Conservation (phyloP, 2,888 invertebrate genomes). For the Apodemia mormo region DNA sequence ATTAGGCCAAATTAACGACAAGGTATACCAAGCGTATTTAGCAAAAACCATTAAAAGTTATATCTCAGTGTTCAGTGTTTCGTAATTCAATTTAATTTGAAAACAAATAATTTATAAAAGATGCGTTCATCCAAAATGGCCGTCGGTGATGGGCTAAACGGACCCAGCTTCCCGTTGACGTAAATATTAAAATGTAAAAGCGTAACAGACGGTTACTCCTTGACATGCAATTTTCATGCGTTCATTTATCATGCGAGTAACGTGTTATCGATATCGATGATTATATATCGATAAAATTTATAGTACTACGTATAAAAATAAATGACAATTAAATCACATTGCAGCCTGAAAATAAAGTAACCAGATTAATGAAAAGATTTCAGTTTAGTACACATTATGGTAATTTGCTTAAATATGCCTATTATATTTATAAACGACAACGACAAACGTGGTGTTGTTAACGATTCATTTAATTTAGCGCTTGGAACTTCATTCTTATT, state of each 20-base stretch:
- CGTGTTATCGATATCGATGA: constrained; percentile 48
- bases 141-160: constrained; percentile 61
- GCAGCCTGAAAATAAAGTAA: too few relatives aligned
- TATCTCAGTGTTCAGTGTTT: constrained; percentile 3
- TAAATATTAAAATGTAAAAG: constrained; percentile 72
- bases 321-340: too few relatives aligned
- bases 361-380: too few relatives aligned
- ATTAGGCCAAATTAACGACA: too few relatives aligned
- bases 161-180: constrained; percentile 57
- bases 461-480: too few relatives aligned
- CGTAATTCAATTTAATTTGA: constrained; percentile 26
- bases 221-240: constrained; percentile 78
- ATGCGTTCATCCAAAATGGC: constrained; percentile 40
- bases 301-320: background rate
- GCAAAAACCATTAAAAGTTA: background rate
- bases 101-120: constrained; percentile 37
- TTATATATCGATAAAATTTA: constrained; percentile 13
- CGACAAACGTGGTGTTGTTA: too few relatives aligned
- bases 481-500: too few relatives aligned
- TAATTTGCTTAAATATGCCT: too few relatives aligned
- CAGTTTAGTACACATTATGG: too few relatives aligned
- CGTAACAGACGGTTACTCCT: constrained; percentile 66
- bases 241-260: constrained; percentile 68
- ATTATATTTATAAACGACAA: too few relatives aligned
- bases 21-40: too few relatives aligned